A percentile compares a stretch with the other conserved stretches of the same genome.
phyloP scores from a whole-genome alignment of 2,113 vertebrate species.

The Benitochromis conjunctus region DNA sequence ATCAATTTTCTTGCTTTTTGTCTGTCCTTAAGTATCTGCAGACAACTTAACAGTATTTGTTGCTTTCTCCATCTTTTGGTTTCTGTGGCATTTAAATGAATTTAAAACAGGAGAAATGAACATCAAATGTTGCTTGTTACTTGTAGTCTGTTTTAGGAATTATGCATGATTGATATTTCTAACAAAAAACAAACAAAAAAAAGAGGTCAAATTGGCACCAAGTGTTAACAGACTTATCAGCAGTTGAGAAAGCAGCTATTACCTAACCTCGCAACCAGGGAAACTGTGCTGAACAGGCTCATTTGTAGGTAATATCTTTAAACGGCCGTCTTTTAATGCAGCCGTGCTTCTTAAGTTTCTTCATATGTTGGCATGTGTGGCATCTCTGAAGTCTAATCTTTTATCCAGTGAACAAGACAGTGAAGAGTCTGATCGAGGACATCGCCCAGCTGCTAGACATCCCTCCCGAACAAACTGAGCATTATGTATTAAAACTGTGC shows the following conservation, averaged over 20 bases:
- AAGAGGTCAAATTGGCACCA: not conserved
- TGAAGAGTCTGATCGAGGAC: slow-evolving; percentile 57
- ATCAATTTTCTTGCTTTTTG: not conserved
- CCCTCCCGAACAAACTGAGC: not conserved
- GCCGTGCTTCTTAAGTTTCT: not conserved
- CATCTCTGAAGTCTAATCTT: slow-evolving; percentile 1
- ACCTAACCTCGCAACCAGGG: too few relatives aligned
- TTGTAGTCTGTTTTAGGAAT: not conserved
- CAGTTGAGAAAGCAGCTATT: not conserved
- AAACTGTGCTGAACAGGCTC: not conserved
- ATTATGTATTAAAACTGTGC: slow-evolving; percentile 64
- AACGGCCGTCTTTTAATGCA: not conserved
- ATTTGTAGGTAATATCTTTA: not conserved
- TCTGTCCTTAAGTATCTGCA: not conserved
- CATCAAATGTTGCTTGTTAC: not conserved
- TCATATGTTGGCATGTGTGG: not conserved
- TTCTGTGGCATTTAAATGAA: not conserved
- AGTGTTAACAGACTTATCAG: not conserved
- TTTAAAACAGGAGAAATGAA: not conserved
- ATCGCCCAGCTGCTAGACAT: slow-evolving; percentile 47
- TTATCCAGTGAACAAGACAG: slow-evolving; percentile 60
- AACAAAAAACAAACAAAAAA: accelerated
- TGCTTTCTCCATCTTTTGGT: not conserved
- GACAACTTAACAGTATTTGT: not conserved
- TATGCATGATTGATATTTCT: not conserved